Evolutionary conservation across 2,888 invertebrate genomes (phyloP), one percentile per base, ranked within the genome.

Genomic region (Pseudanteris insignis): DNA sequence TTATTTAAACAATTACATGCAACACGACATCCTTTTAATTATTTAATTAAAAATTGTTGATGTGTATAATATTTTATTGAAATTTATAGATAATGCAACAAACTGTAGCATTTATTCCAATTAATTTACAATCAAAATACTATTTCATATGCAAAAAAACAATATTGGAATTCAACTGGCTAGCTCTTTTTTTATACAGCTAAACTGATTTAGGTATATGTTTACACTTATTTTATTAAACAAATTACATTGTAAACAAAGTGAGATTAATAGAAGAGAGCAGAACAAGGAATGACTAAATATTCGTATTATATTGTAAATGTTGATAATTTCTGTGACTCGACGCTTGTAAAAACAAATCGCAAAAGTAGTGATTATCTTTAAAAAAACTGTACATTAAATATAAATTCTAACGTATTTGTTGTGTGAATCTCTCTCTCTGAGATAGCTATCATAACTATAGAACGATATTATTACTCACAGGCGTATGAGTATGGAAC

Each of bases 401-500:
- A 55, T 53, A 38, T 54, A 44, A 37, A 41, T 36, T 34, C 54
- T 47, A 64, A 54, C 51, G 40, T 57, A 36, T 37, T 41, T 48
- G 38, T 55, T 46, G 44, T 44, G 57, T 53, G 48, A 25, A 51
- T 57, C 51, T 46, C 51, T 26, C 36, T 36, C 29, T 36, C n/a
- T n/a, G 50, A 40, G 40, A 41, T 38, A 60, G 64, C 48, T 46
- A 46, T 26, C 28, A 44, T 59, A 63, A 48, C 40, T 15, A 53
- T 67, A 62, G 66, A 54, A 36, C 48, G 46, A 46, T 30, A 29
- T 55, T 18, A 63, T 67, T 53, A 63, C 7, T 40, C 10, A 53
- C 46, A 41, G 50, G 32, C 50, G 48, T 36, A 48, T 48, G 33
- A 44, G 50, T 48, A 64, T 10, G 32, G 28, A 28, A 33, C 12